A percentile compares a stretch with the other conserved stretches of the same genome.
These are phyloP conservation scores for Cyanoramphus novaezelandiae DNA, from an alignment of 2,113 vertebrate genomes.

Conservation along the genomic window DNA sequence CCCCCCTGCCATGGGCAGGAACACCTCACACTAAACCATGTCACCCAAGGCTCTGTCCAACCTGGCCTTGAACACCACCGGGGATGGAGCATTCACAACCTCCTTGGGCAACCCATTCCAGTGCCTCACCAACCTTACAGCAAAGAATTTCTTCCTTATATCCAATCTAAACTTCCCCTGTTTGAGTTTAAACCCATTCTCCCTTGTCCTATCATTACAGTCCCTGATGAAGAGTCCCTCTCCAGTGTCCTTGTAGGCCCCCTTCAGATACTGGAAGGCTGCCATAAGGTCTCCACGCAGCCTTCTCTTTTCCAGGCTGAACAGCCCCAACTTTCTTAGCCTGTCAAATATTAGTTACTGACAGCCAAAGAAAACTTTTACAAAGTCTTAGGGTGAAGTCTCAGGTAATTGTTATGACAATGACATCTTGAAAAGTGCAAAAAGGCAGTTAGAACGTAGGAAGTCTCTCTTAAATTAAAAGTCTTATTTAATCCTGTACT, in stretches of 20 bases:
- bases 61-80: too few species aligned
- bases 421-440: slow-evolving; percentile 32
- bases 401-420: neutral
- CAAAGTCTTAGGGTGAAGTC: neutral
- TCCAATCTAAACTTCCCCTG: neutral
- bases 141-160: neutral
- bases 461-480: slow-evolving; percentile 6
- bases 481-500: slow-evolving; percentile 35
- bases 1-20: too few species aligned
- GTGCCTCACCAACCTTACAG: neutral
- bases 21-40: neutral
- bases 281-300: neutral
- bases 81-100: neutral
- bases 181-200: neutral
- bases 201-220: neutral
- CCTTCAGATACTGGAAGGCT: neutral
- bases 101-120: neutral
- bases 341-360: neutral
- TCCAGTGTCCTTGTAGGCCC: neutral
- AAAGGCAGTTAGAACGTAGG: slow-evolving; percentile 7
- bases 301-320: neutral
- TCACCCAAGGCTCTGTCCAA: too few species aligned
- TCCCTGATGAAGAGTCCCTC: neutral
- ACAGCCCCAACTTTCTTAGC: neutral
- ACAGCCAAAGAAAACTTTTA: neutral